phyloP scores from a whole-genome alignment of 1,140 invertebrate species.

The Panagrolaimus sp. region DNA sequence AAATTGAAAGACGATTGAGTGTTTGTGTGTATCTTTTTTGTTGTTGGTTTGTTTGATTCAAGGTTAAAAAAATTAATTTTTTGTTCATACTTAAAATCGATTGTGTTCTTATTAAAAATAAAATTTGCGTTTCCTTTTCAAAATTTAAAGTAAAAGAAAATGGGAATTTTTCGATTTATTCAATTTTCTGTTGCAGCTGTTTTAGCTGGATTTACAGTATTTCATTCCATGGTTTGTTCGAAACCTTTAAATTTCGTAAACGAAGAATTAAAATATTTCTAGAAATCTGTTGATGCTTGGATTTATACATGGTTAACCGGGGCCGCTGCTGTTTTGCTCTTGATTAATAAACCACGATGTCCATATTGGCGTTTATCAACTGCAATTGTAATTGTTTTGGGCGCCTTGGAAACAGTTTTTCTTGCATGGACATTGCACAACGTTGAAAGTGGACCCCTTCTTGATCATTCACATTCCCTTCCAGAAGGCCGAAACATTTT shows the following conservation, averaged over 20 bases:
- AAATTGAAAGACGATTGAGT: no score
- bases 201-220: not conserved
- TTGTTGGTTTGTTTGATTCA: no score
- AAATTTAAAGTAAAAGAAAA: no score
- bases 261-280: constrained; percentile 17
- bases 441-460: constrained; percentile 30
- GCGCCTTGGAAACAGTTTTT: constrained; percentile 30
- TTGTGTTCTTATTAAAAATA: no score
- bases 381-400: constrained; percentile 37
- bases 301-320: constrained; percentile 35
- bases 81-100: no score
- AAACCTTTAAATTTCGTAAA: not conserved
- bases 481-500: constrained; percentile 40
- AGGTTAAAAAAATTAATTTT: no score
- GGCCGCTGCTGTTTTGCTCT: constrained; percentile 39
- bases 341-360: constrained; percentile 31
- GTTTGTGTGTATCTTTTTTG: no score
- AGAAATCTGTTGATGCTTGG: constrained; percentile 46
- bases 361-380: constrained; percentile 34
- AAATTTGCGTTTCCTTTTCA: no score
- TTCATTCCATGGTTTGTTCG: not conserved
- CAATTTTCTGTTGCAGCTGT: not conserved
- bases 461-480: constrained; percentile 18
- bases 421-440: constrained; percentile 33
- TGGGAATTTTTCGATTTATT: not conserved